Base-by-base conservation (phyloP, 2,113 vertebrate species). In the Zosterops hypoxanthus region DNA sequence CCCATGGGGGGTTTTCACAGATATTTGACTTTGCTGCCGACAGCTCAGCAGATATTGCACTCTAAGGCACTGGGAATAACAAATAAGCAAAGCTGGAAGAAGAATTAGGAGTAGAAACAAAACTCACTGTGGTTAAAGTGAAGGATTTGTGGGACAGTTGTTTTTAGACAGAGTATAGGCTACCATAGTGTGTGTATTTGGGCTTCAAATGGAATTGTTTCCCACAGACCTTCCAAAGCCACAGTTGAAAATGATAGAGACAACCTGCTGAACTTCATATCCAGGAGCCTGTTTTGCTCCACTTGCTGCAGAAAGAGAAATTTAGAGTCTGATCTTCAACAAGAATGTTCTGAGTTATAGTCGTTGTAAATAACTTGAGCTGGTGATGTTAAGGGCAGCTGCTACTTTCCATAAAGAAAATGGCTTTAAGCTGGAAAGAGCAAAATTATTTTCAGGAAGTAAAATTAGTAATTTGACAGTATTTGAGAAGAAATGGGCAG, bases 361-460 rank as follows among this genome's bases (percentile, higher is more conserved):
- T 2, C 36, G 31, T 3, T 79, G 46, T 65, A 87, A 92, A 91
- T 82, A 94, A 78, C 56, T 91, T 12, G 36, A 92, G 83, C 70
- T 91, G 65, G 26, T 84, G 77, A 70, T 68, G 69, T 71, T 91
- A 87, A 89, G 57, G 81, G n/a, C 41, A 91, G 57, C 57, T 82
- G 53, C 70, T 76, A 13, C 17, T 59, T 95, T 82, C 61, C 36
- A 26, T 65, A 86, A 92, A 50, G 61, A 75, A 94, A 96, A 92
- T 39, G 77, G 89, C 42, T 57, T 49, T 76, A n/a, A 92, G 73
- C 41, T 89, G n/a, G n/a, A 78, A 81, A 57, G 52, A 79, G 49
- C 14, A 92, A 71, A 95, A 91, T 33, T 24, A 49, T 49, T 49
- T 49, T 82, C 69, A 46, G 69, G 65, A 64, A 89, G 61, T 25